phyloP scores from a whole-genome alignment of 2,797 vertebrate genomes.

The Phrynocephalus forsythii region DNA sequence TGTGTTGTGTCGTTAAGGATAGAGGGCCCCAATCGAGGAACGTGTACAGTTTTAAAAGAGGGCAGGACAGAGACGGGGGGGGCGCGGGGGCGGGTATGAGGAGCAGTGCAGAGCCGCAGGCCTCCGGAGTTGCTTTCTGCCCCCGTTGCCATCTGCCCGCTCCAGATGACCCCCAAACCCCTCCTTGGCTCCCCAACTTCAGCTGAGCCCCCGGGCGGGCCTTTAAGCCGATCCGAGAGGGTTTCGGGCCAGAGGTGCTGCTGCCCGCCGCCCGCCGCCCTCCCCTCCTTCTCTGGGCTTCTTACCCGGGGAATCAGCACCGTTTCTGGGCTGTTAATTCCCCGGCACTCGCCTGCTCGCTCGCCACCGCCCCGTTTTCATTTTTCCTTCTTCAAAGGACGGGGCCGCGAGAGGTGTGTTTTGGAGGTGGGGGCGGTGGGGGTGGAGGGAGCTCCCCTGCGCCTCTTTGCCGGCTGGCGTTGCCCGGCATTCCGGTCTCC shows the following conservation, averaged over 20 bases:
- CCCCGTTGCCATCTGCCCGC: neutral
- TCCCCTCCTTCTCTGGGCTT: constrained; percentile 3
- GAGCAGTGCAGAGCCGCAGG: neutral
- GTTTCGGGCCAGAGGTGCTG: constrained; percentile 12
- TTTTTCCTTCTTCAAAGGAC: constrained; percentile 54
- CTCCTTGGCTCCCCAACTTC: neutral
- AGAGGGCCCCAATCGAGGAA: too few relatives aligned
- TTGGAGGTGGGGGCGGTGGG: neutral
- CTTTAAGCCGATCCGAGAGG: neutral
- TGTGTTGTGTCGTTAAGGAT: too few relatives aligned
- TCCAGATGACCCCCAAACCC: too few relatives aligned
- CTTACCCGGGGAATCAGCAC: constrained; percentile 8
- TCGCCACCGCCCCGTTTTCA: constrained; percentile 16
- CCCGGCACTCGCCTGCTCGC: neutral
- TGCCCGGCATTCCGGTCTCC: neutral
- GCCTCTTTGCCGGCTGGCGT: constrained; percentile 10
- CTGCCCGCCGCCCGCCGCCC: too few relatives aligned
- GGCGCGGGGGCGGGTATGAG: too few relatives aligned
- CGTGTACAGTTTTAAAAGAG: neutral
- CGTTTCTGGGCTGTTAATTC: constrained; percentile 38
- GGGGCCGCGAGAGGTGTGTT: neutral
- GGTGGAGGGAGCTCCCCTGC: neutral
- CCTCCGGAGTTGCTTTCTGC: neutral
- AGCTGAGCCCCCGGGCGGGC: too few relatives aligned
- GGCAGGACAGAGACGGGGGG: neutral